Base-by-base conservation (phyloP, 2,113 vertebrate genomes). In the Petrocephalus microphthalmus region DNA sequence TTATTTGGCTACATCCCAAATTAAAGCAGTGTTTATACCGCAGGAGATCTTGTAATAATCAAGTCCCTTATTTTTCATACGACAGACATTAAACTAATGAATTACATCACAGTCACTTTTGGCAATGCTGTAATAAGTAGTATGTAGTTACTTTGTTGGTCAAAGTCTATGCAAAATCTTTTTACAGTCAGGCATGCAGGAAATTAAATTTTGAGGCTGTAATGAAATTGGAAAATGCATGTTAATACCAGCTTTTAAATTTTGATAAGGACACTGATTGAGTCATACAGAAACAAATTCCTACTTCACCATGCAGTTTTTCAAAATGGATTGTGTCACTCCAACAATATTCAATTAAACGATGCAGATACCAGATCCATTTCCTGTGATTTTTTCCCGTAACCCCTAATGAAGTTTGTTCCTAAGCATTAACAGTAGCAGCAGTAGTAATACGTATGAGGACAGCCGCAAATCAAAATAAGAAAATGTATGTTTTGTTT, bases 391-490 rank as follows among this genome's bases (percentile, higher is more conserved):
- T 8, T 15, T 37, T 64, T 2, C 7, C 7, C 8, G 71, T 4
- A 64, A 89, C 88, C 82, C 83, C 54, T 0, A 67, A 78, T 91
- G 37, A 90, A 91, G 52, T 89, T 92, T 82, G 86, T 89, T 91
- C 90, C 54, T 91, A 56, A 91, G 85, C 85, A 90, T 82, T 67
- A 19, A 87, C 88, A 89, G 87, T 25, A 87, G 54, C n/a, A 51
- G 86, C 2, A 54, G n/a, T 53, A 82, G 1, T 53, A 90, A 91
- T 91, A 90, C 56, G 51, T 90, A 5, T 37, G 37, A 60, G 85
- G 83, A 90, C 56, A 91, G 64, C 5, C 88, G 25, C n/a, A 91
- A 91, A 83, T 90, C 33, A 78, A 78, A 78, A 78, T 42, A 42
- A 78, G 33, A 78, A 78, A 19, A 42, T 19, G 2, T 78, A 29